Evolutionary conservation across 2,797 vertebrate genomes (phyloP), one percentile per base, ranked within the genome.

Genomic region (Remorina albescens): DNA sequence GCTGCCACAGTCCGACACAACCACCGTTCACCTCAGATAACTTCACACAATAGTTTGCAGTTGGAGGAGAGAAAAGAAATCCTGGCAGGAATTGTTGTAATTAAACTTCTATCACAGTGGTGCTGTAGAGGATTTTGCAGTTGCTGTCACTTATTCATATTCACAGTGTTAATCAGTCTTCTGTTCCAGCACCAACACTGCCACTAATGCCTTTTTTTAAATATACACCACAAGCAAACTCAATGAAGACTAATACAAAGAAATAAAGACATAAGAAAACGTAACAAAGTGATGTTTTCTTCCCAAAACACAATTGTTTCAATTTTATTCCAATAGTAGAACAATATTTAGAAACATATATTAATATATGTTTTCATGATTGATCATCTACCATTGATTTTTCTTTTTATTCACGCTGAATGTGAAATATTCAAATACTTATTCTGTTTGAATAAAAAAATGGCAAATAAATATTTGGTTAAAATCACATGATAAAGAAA

Each of bases 231-330:
- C 72, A 50, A 70, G 64, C 65, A 53, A 71, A 61, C 44, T 56
- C 37, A 64, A 56, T 67, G 10, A 58, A 79, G 62, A 63, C 6
- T 30, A 2, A 64, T 58, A 73, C n/a, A 5, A 61, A 67, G 30
- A 54, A n/a, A n/a, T n/a, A n/a, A n/a, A n/a, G n/a, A n/a, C n/a
- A n/a, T n/a, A n/a, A n/a, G n/a, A n/a, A n/a, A n/a, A n/a, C n/a
- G n/a, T n/a, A n/a, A n/a, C n/a, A n/a, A n/a, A n/a, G 64, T 80
- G 54, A 30, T 82, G 72, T 72, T 78, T 76, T 77, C 53, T 73
- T 73, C 69, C 50, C 64, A 46, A 83, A 82, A 49, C n/a, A 23
- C 42, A 44, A 42, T 26, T 42, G 1, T 56, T 10, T 47, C 4
- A 12, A n/a, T n/a, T n/a, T n/a, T n/a, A n/a, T n/a, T n/a, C n/a